Percentiles rank a stretch among this genome's conserved stretches.
phyloP scores from a whole-genome alignment of 2,797 vertebrate genomes.

The Melanotaenia nigrans region DNA sequence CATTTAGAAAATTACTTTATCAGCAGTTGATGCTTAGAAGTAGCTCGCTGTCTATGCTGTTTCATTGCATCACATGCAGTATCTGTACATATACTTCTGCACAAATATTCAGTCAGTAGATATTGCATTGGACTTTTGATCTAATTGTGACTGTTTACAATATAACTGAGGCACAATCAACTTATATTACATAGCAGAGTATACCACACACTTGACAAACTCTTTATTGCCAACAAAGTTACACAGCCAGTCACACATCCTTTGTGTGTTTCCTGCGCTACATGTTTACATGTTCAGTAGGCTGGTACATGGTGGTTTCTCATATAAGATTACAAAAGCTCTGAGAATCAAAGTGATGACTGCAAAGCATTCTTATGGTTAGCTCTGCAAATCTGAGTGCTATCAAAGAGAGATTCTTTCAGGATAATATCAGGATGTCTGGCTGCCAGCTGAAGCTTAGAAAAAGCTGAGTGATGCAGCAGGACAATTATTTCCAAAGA shows the following conservation, averaged over 20 bases:
- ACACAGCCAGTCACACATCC: conserved; percentile 29
- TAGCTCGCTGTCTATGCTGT: background rate
- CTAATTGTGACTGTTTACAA: conserved; percentile 9
- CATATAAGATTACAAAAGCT: conserved; percentile 1
- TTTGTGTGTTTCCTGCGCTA: conserved; percentile 40
- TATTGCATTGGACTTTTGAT: background rate
- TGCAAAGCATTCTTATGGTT: background rate
- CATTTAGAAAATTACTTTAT: background rate
- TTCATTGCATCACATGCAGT: background rate
- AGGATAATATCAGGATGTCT: background rate
- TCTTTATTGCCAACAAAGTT: background rate
- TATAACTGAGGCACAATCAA: background rate
- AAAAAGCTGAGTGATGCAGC: conserved; percentile 1
- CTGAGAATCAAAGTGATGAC: background rate
- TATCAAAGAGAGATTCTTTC: background rate
- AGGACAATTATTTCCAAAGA: conserved; percentile 3
- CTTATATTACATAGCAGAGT: background rate
- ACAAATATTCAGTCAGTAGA: background rate
- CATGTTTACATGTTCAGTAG: conserved; percentile 3
- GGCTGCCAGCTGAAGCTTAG: conserved; percentile 3
- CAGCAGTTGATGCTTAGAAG: background rate
- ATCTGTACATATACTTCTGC: background rate
- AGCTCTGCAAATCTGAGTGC: background rate
- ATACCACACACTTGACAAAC: background rate
- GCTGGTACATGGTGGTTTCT: background rate